Evolutionary conservation across 2,113 vertebrate genomes (phyloP), one percentile per base, ranked within the genome.

Genomic region (Gambusia holbrooki): DNA sequence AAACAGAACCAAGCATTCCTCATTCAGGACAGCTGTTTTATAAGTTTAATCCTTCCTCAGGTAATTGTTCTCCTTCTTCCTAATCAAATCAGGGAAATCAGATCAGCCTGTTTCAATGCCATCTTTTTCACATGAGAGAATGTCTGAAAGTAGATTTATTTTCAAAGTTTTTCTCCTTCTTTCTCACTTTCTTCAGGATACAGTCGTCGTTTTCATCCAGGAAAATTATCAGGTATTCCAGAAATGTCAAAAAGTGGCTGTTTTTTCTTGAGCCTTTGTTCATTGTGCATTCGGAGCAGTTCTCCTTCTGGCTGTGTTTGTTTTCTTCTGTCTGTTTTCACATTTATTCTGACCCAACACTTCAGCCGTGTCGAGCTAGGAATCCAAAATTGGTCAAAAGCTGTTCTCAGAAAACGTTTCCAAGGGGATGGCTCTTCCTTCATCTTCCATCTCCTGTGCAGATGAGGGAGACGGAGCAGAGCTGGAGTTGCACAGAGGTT

Each of bases 11-110:
- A 69, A 63, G 65, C 45, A 58, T 60, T 13, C 40, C 3, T 22
- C 70, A 76, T 84, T 82, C 70, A 75, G 83, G 33, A 19, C 74
- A 77, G 69, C 62, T 22, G 35, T 77, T 90, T 89, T 76, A 91
- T 90, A 83, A 78, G 72, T 72, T 69, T 81, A 83, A 84, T 79
- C 87, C 27, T 60, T 89, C 77, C 85, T 89, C 84, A 76, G 51
- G 74, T 87, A 87, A 87, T 89, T 82, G 74, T 64, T 73, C 9
- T 40, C 51, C 74, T 88, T 87, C 12, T 45, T 85, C 68, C 74
- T 88, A 87, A 91, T 91, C 83, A 83, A 66, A 84, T 74, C 61
- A 79, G 68, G 66, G 5, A 10, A 86, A 83, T 66, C 81, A 74
- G 62, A 83, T 90, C 81, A 80, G 78, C 48, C 68, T 2, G 13